phyloP scores from a whole-genome alignment of 2,797 vertebrate genomes.

The Melopsittacus undulatus region DNA sequence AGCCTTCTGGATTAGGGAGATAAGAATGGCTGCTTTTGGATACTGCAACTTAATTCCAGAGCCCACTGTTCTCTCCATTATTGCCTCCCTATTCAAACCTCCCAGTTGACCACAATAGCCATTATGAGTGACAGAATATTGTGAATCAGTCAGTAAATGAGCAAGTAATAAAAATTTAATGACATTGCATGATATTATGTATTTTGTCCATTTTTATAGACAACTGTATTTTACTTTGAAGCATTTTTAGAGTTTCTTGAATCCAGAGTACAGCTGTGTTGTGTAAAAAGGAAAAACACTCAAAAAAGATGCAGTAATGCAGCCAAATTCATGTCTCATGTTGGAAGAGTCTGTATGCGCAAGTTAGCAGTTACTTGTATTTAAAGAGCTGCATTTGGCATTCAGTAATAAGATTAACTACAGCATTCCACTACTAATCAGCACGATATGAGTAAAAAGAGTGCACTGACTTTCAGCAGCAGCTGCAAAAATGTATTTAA shows the following conservation, averaged over 20 bases:
- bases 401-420: conserved; percentile 23
- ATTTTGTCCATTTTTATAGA: neutral
- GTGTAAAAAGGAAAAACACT: conserved; percentile 1
- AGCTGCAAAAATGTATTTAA: conserved; percentile 27
- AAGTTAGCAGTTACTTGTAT: conserved; percentile 14
- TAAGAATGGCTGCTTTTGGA: neutral
- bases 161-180: conserved; percentile 18
- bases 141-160: conserved; percentile 15
- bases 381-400: conserved; percentile 7
- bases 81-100: neutral
- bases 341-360: neutral
- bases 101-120: neutral
- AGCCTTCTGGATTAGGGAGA: neutral
- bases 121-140: conserved; percentile 16
- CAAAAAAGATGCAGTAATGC: neutral
- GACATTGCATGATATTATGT: neutral
- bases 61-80: neutral
- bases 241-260: conserved; percentile 43
- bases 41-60: neutral
- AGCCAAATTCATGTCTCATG: conserved; percentile 2
- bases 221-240: conserved; percentile 4
- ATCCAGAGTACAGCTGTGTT: neutral
- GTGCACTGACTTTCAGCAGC: neutral
- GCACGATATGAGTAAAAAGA: neutral
- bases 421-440: neutral